Evolutionary conservation across 1,140 invertebrate species (phyloP).

Genomic region (Gryllus bimaculatus): DNA sequence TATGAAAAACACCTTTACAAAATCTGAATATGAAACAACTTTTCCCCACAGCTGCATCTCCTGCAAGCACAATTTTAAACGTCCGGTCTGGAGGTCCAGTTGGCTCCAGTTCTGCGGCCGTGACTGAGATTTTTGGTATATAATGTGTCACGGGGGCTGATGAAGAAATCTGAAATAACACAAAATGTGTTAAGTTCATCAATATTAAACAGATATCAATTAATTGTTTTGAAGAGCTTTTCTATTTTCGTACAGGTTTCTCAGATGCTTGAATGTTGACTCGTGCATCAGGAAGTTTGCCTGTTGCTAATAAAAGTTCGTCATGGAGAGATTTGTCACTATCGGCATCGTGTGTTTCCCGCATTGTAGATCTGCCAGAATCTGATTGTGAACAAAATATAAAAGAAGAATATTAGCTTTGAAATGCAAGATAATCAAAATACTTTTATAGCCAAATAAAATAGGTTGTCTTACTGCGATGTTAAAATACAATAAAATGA

Average conservation of each 20-base stretch:
- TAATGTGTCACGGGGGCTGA: neutral
- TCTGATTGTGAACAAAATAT: constrained; percentile 29
- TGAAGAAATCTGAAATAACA: neutral
- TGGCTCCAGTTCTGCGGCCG: constrained; percentile 25
- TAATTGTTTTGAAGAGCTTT: too few species aligned
- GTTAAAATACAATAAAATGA: neutral
- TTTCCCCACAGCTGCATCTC: constrained; percentile 58
- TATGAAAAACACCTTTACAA: constrained; percentile 48
- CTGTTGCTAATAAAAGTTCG: constrained; percentile 11
- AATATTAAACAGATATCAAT: too few species aligned
- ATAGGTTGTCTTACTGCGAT: too few species aligned
- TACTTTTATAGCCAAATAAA: too few species aligned
- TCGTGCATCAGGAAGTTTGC: neutral
- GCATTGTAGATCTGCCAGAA: constrained; percentile 37
- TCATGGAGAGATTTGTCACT: constrained; percentile 22
- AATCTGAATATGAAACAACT: constrained; percentile 54
- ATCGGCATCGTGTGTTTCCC: constrained; percentile 29
- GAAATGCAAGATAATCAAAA: neutral
- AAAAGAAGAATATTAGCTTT: constrained; percentile 14
- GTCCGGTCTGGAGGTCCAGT: constrained; percentile 11
- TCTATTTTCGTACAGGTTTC: too few species aligned
- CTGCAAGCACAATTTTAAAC: constrained; percentile 46
- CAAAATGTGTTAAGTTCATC: neutral
- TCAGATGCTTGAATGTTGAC: constrained; percentile 6
- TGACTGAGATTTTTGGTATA: constrained; percentile 9